phyloP scores from a whole-genome alignment of 1,140 invertebrate genomes.

The Eulimnadia texana region DNA sequence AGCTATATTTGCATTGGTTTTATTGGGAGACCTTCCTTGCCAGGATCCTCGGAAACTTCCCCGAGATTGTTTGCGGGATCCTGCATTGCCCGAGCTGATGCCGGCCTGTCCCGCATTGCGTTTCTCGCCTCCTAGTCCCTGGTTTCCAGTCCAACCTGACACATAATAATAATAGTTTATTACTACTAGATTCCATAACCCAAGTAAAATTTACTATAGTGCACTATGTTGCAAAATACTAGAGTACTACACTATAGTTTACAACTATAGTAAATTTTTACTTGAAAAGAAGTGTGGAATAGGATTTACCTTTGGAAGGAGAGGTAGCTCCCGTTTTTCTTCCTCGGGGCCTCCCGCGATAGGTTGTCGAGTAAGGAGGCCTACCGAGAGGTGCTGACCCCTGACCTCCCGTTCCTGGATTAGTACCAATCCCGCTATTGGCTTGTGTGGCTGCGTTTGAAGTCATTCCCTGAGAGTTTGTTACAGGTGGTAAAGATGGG shows the following conservation, averaged over 20 bases:
- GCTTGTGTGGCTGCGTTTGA: not conserved
- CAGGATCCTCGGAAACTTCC: constrained; percentile 7
- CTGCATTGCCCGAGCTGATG: not conserved
- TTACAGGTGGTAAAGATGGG: too few species aligned
- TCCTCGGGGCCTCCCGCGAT: constrained; percentile 9
- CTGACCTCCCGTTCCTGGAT: not conserved
- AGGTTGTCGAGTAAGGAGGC: constrained; percentile 3
- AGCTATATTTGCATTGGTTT: not conserved
- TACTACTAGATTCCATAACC: too few species aligned
- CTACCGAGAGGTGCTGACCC: not conserved
- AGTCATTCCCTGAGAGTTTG: not conserved
- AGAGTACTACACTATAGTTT: too few species aligned
- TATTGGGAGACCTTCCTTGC: constrained; percentile 11
- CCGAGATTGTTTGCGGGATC: not conserved
- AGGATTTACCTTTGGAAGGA: not conserved
- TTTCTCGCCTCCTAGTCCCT: constrained; percentile 5
- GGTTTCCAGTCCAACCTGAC: not conserved
- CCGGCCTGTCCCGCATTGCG: constrained; percentile 6
- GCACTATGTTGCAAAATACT: too few species aligned
- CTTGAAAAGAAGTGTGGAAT: too few species aligned
- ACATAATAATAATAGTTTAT: constrained; percentile 7
- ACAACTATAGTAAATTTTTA: too few species aligned
- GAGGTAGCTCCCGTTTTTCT: not conserved
- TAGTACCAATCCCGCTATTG: not conserved
- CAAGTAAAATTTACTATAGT: too few species aligned